These are phyloP conservation scores for Acronicta leporina DNA, from an alignment of 2,888 invertebrate genomes.

Conservation along the genomic window DNA sequence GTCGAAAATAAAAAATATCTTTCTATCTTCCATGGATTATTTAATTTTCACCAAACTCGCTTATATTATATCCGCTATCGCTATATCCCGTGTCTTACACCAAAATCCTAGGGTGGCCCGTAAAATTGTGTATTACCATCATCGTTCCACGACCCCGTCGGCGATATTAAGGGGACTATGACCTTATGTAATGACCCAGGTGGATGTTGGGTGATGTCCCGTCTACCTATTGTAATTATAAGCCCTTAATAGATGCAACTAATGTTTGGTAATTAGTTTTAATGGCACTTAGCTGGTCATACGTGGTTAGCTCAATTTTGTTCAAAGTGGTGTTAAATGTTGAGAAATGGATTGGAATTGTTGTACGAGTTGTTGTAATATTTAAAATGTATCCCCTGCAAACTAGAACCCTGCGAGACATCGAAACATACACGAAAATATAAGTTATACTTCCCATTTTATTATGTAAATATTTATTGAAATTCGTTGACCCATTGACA, in stretches of 20 bases:
- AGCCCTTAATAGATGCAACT: constrained; percentile 44
- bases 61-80: constrained; percentile 21
- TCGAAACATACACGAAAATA: too few species aligned
- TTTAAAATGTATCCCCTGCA: too few species aligned
- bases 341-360: constrained; percentile 6
- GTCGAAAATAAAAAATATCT: too few species aligned
- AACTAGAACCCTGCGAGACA: too few species aligned
- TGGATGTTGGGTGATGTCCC: constrained; percentile 55
- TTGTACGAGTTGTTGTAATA: not conserved
- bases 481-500: too few species aligned
- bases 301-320: constrained; percentile 29
- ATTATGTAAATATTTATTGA: too few species aligned
- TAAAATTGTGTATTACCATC: constrained; percentile 86
- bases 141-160: constrained; percentile 75
- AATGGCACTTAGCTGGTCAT: constrained; percentile 38
- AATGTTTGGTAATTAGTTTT: constrained; percentile 43
- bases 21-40: not conserved
- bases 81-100: constrained; percentile 47
- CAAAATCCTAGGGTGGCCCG: constrained; percentile 72
- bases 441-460: too few species aligned
- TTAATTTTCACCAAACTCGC: too few species aligned
- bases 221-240: constrained; percentile 47
- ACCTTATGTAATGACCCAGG: constrained; percentile 72
- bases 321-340: constrained; percentile 23
- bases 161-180: constrained; percentile 79